Conservation (phyloP, 2,797 vertebrate species). For the Clarias laeviceps region DNA sequence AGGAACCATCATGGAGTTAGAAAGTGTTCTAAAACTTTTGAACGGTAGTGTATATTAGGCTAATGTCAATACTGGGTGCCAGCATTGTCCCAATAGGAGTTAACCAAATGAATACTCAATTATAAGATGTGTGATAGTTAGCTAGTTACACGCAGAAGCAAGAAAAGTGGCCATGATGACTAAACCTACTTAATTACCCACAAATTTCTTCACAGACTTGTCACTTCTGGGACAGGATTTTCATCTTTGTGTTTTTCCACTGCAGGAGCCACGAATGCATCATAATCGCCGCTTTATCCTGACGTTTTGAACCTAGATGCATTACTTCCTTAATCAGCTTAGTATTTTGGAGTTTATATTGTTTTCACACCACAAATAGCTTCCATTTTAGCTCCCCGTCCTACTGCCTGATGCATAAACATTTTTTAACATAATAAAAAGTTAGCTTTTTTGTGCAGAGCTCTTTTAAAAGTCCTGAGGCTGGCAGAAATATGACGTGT, state of each 20-base stretch:
- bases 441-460: not conserved
- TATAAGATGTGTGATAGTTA: not conserved
- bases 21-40: too few relatives aligned
- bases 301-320: not conserved
- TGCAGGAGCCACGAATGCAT: not conserved
- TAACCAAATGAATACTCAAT: not conserved
- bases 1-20: too few relatives aligned
- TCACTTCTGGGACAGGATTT: not conserved
- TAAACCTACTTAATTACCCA: not conserved
- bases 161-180: not conserved
- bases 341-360: not conserved
- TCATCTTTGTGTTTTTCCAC: not conserved
- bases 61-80: too few relatives aligned
- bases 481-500: not conserved
- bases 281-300: not conserved
- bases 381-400: not conserved
- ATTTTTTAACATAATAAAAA: not conserved
- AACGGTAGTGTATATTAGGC: too few relatives aligned
- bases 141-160: not conserved
- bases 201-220: not conserved
- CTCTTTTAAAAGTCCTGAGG: not conserved
- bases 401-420: not conserved
- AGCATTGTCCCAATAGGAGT: too few relatives aligned
- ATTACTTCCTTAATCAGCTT: not conserved
- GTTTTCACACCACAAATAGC: not conserved